Base-by-base conservation (phyloP, 2,113 vertebrate species). In the Sander vitreus region DNA sequence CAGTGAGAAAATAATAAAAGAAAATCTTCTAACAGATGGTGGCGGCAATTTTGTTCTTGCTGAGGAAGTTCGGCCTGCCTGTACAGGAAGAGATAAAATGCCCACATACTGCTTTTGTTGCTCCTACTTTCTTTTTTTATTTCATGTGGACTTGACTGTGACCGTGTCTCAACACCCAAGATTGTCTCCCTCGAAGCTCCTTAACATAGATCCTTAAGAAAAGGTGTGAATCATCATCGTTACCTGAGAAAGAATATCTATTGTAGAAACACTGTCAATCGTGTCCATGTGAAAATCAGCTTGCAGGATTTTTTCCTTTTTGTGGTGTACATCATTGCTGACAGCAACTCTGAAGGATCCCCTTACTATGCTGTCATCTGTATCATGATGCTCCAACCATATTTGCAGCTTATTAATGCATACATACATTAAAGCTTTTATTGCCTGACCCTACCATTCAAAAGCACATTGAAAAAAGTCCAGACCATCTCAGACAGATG, bases 41-140 rank as follows among this genome's bases (percentile, higher is more conserved):
- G 39, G 7, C 11, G 16, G 54, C 18, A 60, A 23, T 47, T 27
- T 63, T 55, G 11, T 68, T 50, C 50, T 47, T 68, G 51, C 7
- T 60, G 67, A 83, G 72, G 76, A 84, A 76, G 73, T 81, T 39
- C 1, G 1, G 62, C 43, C 21, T 12, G 48, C 47, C 27, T 71
- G 76, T n/a, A 53, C 4, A 74, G 71, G 51, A 88, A 75, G 63
- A 48, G 57, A 84, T 80, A 69, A 73, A 67, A 76, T 58, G 23
- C 54, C 23, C 19, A 67, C 65, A 65, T n/a, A 18, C 12, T 19
- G 13, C 27, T 36, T 71, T 65, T 59, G 15, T 27, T 39, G 21
- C 53, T 66, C 33, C 23, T 51, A 58, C 1, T 39, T 51, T 36
- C 0, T 53, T 53, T 18, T 54, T 55, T 30, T 3, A 27, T 58